These are phyloP conservation scores for Daktulosphaira vitifoliae DNA, from an alignment of 1,140 invertebrate genomes.

Conservation along the genomic window DNA sequence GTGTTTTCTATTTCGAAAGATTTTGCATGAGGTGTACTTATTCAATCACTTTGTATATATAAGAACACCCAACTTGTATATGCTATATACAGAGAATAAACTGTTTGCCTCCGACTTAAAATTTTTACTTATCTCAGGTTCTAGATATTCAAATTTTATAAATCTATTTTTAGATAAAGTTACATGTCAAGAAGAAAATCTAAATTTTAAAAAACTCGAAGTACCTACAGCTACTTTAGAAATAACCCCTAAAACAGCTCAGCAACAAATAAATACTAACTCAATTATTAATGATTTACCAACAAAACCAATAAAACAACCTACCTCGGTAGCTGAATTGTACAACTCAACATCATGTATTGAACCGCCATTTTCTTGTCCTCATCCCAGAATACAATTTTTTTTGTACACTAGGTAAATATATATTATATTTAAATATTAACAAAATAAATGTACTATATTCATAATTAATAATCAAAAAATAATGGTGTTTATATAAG, in stretches of 20 bases:
- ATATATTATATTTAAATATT: no score
- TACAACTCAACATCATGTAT: conserved; percentile 72
- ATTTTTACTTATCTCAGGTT: no score
- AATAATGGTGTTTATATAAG: not conserved
- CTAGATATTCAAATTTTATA: no score
- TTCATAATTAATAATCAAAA: no score
- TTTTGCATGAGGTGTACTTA: no score
- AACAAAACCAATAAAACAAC: conserved; percentile 17
- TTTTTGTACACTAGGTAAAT: conserved; percentile 70
- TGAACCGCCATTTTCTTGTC: conserved; percentile 67
- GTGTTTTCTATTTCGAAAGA: no score
- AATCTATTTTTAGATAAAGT: conserved; percentile 3
- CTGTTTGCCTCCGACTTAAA: no score
- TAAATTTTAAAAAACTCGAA: not conserved
- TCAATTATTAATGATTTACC: not conserved
- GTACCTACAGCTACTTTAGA: not conserved
- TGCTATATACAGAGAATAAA: no score
- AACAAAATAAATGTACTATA: no score
- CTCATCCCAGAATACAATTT: conserved; percentile 71
- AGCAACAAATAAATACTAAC: not conserved
- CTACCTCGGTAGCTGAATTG: conserved; percentile 53
- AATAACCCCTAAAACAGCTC: not conserved
- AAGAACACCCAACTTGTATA: no score
- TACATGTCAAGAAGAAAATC: not conserved
- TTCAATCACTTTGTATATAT: no score